A percentile compares a stretch with the other conserved stretches of the same genome.
Conservation (phyloP, 35 echinoderm and acorn worm genomes). For the Ptychodera flava region DNA sequence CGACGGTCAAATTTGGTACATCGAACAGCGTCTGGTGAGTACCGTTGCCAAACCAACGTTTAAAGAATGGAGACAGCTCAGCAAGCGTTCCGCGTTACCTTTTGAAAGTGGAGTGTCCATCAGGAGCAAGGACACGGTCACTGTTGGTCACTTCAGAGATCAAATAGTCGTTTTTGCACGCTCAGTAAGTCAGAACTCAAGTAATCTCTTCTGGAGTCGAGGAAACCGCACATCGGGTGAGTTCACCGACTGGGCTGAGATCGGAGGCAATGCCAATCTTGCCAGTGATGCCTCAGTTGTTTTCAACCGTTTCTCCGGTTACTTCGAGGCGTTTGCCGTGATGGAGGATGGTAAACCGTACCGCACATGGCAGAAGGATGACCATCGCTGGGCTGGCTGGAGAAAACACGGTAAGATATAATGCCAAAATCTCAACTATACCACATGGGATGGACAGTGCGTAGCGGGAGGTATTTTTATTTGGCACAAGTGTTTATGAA, state of each 20-base stretch:
- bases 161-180: conserved; percentile 52
- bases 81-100: background rate
- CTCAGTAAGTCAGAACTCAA: conserved; percentile 28
- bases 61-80: conserved; percentile 30
- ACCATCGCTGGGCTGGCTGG: conserved; percentile 40
- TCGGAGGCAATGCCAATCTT: conserved; percentile 30
- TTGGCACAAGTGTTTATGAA: too few relatives aligned
- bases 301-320: conserved; percentile 33
- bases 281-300: conserved; percentile 38
- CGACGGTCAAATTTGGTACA: conserved; percentile 51
- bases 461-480: too few relatives aligned
- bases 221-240: conserved; percentile 5
- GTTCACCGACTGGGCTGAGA: conserved; percentile 23
- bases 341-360: conserved; percentile 29
- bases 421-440: too few relatives aligned
- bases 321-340: conserved; percentile 59
- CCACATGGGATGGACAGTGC: too few relatives aligned
- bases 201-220: conserved; percentile 46
- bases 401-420: conserved; percentile 27
- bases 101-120: background rate
- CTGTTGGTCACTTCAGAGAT: conserved; percentile 9
- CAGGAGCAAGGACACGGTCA: conserved; percentile 23
- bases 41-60: conserved; percentile 1
- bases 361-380: conserved; percentile 57
- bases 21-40: conserved; percentile 10